Percentiles rank a stretch among this genome's conserved stretches.
Conservation (phyloP, 2,113 vertebrate genomes). For the Macroglossus sobrinus region DNA sequence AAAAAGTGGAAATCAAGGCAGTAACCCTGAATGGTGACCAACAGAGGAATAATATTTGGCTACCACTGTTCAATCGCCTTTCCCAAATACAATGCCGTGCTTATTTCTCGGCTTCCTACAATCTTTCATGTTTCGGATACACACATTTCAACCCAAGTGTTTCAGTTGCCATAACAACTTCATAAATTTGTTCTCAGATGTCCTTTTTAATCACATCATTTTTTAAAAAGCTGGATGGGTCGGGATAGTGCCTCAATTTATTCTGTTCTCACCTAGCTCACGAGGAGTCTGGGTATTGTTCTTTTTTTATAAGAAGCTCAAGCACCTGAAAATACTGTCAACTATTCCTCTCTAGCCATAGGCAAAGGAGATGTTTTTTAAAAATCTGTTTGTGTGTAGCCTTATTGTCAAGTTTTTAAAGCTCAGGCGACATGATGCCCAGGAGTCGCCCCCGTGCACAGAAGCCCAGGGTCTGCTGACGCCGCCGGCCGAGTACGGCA, state of each 20-base stretch:
- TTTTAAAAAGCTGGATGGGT: slow-evolving; percentile 65
- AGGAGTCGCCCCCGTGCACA: slow-evolving; percentile 72
- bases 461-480: not conserved
- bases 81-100: slow-evolving; percentile 60
- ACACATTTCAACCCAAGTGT: slow-evolving; percentile 77
- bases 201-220: slow-evolving; percentile 80
- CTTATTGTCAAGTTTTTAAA: slow-evolving; percentile 80
- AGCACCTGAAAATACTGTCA: slow-evolving; percentile 68
- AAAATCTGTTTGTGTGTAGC: slow-evolving; percentile 67
- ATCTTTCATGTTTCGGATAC: slow-evolving; percentile 75
- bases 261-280: slow-evolving; percentile 67
- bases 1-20: slow-evolving; percentile 69
- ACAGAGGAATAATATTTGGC: slow-evolving; percentile 66
- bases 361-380: slow-evolving; percentile 64
- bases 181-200: slow-evolving; percentile 80
- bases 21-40: slow-evolving; percentile 25
- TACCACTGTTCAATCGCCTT: slow-evolving; percentile 64
- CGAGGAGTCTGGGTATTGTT: slow-evolving; percentile 48
- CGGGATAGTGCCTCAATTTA: slow-evolving; percentile 62
- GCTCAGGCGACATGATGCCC: slow-evolving; percentile 81
- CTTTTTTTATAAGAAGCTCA: slow-evolving; percentile 57
- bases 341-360: not conserved
- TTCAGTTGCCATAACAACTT: slow-evolving; percentile 87
- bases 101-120: slow-evolving; percentile 75
- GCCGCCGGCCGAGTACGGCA: slow-evolving; percentile 31